Conservation (phyloP, 2,113 vertebrate species). For the Platycercus adscitus region DNA sequence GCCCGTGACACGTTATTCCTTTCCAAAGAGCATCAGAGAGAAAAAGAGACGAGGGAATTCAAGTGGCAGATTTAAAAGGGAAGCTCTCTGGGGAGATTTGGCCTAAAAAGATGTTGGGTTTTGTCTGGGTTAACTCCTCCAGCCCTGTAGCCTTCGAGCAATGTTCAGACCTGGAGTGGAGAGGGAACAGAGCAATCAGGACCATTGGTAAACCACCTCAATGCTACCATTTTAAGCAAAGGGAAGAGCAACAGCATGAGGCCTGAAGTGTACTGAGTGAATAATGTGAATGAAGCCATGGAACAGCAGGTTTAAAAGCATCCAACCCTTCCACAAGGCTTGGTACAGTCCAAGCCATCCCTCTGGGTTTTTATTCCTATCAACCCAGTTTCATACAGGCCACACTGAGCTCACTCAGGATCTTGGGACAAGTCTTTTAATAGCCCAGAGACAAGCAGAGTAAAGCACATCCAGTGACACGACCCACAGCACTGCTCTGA, state of each 20-base stretch:
- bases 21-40: not conserved
- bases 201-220: not conserved
- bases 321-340: not conserved
- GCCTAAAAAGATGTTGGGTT: not conserved
- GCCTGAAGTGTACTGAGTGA: not conserved
- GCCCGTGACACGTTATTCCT: not conserved
- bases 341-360: not conserved
- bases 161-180: not conserved
- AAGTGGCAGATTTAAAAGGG: not conserved
- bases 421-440: not conserved
- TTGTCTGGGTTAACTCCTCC: not conserved
- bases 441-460: not conserved
- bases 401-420: not conserved
- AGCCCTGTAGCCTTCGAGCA: not conserved
- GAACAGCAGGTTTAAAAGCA: not conserved
- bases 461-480: not conserved
- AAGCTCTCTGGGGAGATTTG: not conserved
- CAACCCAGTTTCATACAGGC: not conserved
- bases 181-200: not conserved
- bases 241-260: not conserved
- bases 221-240: not conserved
- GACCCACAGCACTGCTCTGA: accelerated
- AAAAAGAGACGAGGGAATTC: not conserved
- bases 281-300: accelerated
- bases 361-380: not conserved